Conservation (phyloP, 1,140 invertebrate species). For the Dendrolimus punctatus region DNA sequence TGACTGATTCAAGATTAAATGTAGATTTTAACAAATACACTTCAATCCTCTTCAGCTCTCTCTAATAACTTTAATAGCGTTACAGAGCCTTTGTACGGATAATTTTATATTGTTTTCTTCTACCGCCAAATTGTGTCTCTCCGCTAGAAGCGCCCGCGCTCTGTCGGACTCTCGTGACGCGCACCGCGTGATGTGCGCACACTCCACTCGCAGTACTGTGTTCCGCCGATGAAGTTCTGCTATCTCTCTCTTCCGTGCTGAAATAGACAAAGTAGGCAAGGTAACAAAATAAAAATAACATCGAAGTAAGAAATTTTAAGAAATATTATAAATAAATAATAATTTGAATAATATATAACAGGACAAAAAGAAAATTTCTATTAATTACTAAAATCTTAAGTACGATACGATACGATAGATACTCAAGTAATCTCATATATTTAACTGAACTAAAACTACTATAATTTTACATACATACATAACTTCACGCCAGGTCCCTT, state of each 20-base stretch:
- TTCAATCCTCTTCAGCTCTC: conserved; percentile 15
- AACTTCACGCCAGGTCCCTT: too few relatives aligned
- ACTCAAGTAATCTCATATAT: too few relatives aligned
- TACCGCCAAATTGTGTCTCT: conserved; percentile 32
- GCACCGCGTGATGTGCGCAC: conserved; percentile 37
- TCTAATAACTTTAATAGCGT: conserved; percentile 30
- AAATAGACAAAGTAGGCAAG: conserved; percentile 7
- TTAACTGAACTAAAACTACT: too few relatives aligned
- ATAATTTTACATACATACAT: too few relatives aligned
- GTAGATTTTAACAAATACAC: not conserved
- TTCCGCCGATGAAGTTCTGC: conserved; percentile 35
- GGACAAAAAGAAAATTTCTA: too few relatives aligned
- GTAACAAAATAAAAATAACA: not conserved
- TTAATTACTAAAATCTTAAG: too few relatives aligned
- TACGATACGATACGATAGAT: too few relatives aligned
- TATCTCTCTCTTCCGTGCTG: conserved; percentile 41
- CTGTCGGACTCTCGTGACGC: conserved; percentile 42
- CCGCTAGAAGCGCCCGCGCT: conserved; percentile 40
- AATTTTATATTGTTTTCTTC: conserved; percentile 35
- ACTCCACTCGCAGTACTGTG: conserved; percentile 39
- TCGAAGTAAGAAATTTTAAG: not conserved
- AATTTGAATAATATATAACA: too few relatives aligned
- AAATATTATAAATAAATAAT: not conserved
- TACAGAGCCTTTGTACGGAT: conserved; percentile 28
- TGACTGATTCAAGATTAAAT: too few relatives aligned